Base-by-base conservation (phyloP, 2,113 vertebrate species). In the Trematomus loennbergii region DNA sequence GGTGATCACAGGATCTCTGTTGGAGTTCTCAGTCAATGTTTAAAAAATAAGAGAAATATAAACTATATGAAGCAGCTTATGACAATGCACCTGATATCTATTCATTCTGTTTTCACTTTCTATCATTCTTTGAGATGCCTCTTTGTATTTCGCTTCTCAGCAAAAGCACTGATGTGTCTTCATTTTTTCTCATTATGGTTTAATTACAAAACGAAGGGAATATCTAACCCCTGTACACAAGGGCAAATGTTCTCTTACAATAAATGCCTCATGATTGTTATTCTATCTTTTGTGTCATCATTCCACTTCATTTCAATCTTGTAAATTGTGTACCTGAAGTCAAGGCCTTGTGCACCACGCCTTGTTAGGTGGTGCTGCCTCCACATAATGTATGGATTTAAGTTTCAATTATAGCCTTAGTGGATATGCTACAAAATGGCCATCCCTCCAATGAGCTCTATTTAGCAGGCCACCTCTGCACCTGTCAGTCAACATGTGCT, bases 401-500 rank as follows among this genome's bases (percentile, higher is more conserved):
- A 54, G 73, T 87, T 87, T 81, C 73, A 81, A 36, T 81, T 67
- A 59, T 40, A 66, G 75, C 76, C 60, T 84, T 15, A 50, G 81
- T 81, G 75, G 79, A 74, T 65, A 11, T 77, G 57, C 77, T 90
- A 52, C 74, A 79, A 40, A 65, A 83, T 83, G 33, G 7, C 54
- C 69, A 11, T 66, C 54, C 50, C 53, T 70, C 70, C 82, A 75
- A 50, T 62, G 33, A 73, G 67, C 84, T 81, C 58, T 50, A 58
- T 87, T 90, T 85, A 89, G 65, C 78, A 22, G 82, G 72, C 82
- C 88, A 88, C 87, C 90, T 87, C 91, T 71, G 81, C 92, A 93
- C 92, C 92, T 94, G 94, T 94, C 92, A 76, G 71, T 90, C 85
- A 90, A 54, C 93, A 93, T 90, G 88, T 82, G 87, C 90, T 69